Conservation (phyloP, 1,140 invertebrate species). For the Zaprionus taronus region DNA sequence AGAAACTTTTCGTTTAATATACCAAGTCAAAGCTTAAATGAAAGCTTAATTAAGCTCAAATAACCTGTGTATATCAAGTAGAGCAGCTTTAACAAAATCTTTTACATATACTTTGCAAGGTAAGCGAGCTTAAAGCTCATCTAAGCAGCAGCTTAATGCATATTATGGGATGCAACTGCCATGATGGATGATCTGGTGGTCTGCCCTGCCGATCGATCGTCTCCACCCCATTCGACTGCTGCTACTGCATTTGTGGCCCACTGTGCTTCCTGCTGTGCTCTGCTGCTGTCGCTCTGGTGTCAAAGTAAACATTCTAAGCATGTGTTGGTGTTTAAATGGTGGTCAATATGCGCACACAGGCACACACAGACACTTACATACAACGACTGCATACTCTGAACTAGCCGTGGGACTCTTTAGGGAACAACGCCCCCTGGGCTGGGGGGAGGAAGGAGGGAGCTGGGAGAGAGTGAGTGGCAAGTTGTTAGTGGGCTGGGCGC, state of each 20-base stretch:
- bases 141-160: neutral
- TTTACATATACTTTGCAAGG: neutral
- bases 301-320: constrained; percentile 50
- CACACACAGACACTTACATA: neutral
- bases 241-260: constrained; percentile 12
- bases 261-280: constrained; percentile 23
- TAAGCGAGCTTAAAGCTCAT: neutral
- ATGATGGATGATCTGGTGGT: neutral
- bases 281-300: constrained; percentile 33
- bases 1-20: too few relatives aligned
- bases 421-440: neutral
- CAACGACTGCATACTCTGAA: neutral
- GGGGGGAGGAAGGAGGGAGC: neutral
- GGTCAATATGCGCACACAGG: constrained; percentile 26
- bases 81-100: neutral
- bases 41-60: neutral
- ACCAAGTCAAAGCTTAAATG: neutral
- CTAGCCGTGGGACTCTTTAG: constrained; percentile 1
- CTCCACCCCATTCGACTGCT: neutral
- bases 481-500: neutral
- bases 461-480: neutral
- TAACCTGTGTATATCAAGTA: neutral
- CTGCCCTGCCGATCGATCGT: neutral
- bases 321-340: constrained; percentile 48
- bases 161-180: neutral